These are phyloP conservation scores for Pristionchus mayeri DNA, from an alignment of 2,888 invertebrate genomes.

Conservation along the genomic window DNA sequence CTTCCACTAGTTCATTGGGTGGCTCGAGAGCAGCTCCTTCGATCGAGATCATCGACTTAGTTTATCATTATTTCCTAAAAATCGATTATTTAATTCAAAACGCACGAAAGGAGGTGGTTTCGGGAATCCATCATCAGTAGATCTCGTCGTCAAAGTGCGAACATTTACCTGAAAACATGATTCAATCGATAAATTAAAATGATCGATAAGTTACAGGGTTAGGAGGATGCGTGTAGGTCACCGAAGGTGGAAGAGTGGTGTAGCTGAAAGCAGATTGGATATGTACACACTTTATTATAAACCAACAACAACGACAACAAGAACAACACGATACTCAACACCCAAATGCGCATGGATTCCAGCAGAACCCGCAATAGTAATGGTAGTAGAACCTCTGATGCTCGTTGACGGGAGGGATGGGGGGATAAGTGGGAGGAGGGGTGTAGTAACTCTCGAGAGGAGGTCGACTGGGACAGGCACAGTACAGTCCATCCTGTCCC, in stretches of 20 bases:
- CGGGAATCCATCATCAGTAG: background rate
- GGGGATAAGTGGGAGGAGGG: conserved; percentile 2
- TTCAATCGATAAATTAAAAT: background rate
- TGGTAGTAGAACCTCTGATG: conserved; percentile 11
- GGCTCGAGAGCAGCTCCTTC: background rate
- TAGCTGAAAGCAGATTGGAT: background rate
- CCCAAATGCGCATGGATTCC: background rate
- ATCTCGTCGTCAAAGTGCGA: conserved; percentile 3
- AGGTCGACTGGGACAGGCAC: conserved; percentile 33
- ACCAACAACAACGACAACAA: background rate
- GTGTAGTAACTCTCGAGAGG: conserved; percentile 12
- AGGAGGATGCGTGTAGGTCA: background rate
- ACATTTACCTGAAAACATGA: background rate
- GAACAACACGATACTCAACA: too few species aligned
- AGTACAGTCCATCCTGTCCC: conserved; percentile 25
- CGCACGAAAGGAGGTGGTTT: conserved; percentile 5
- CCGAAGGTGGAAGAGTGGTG: background rate
- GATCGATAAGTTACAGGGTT: background rate
- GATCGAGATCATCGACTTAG: conserved; percentile 21
- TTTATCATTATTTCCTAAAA: background rate
- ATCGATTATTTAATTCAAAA: background rate
- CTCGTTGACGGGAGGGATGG: too few species aligned
- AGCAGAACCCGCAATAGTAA: conserved; percentile 28
- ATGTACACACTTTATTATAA: background rate
- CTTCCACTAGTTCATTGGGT: background rate